Evolutionary conservation across 2,113 vertebrate species (phyloP).

Genomic region (Oncorhynchus gorbuscha): DNA sequence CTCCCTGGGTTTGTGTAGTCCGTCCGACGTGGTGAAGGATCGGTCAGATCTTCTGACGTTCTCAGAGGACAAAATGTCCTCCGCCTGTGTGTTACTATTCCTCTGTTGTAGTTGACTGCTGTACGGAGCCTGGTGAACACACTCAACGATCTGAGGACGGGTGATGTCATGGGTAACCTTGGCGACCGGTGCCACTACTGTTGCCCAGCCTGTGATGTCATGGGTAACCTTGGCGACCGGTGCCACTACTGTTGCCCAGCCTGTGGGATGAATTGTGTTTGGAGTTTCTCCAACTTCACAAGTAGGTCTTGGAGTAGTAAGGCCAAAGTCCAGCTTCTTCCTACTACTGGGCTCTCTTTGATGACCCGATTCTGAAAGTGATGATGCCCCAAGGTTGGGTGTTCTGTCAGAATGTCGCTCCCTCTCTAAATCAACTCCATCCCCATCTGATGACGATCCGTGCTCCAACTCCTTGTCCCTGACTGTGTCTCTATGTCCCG

Average conservation of each 20-base stretch:
- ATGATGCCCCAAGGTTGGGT: too few relatives aligned
- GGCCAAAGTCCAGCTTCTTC: background rate
- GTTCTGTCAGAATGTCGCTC: too few relatives aligned
- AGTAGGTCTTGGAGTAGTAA: background rate
- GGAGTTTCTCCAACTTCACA: background rate
- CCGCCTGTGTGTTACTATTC: background rate
- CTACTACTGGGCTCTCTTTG: background rate
- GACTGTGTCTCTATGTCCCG: too few relatives aligned
- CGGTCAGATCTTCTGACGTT: background rate
- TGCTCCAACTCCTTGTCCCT: too few relatives aligned
- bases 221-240: slow-evolving; percentile 40
- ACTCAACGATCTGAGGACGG: slow-evolving; percentile 58
- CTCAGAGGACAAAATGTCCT: background rate
- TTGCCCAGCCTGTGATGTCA: slow-evolving; percentile 36
- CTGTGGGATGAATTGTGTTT: background rate
- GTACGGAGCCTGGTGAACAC: slow-evolving; percentile 47
- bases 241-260: background rate
- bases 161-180: slow-evolving; percentile 58
- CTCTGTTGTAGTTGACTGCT: background rate
- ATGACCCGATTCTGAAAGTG: background rate
- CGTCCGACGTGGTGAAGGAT: slow-evolving; percentile 5
- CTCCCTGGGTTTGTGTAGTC: background rate
- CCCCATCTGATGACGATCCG: too few relatives aligned
- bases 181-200: slow-evolving; percentile 21
- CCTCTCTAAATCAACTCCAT: too few relatives aligned